Evolutionary conservation across 2,113 vertebrate genomes (phyloP), one percentile per base, ranked within the genome.

Genomic region (Tetraodon nigroviridis): DNA sequence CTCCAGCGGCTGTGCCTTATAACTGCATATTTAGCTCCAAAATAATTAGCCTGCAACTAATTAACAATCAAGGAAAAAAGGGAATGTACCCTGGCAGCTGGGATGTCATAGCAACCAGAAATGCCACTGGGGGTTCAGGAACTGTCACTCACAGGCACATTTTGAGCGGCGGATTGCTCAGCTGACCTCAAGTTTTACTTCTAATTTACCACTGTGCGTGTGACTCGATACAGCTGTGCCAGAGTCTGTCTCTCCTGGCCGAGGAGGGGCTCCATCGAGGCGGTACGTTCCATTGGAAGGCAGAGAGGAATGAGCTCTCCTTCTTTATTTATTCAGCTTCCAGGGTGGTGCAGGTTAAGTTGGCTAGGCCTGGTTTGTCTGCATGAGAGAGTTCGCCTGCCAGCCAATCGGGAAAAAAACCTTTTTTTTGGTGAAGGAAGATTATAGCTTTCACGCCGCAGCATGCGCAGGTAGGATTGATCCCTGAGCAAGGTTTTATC

Each of bases 291-390:
- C 61, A 55, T 67, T 64, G 53, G 68, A 67, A 46, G 6, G n/a
- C n/a, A 16, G 32, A 52, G 41, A 52, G n/a, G 50, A 1, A 72
- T 56, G 66, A 81, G 70, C 55, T 53, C 19, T 60, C n/a, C 51
- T 76, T 47, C 18, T 71, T 84, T 64, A 78, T 82, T 79, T 72
- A 81, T 78, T 78, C 75, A 74, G 71, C 75, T 73, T 68, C 75
- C 61, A 83, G 79, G 71, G 67, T 17, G 15, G 44, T 79, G 69
- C 56, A 74, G 71, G 60, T 74, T 46, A 61, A 52, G 40, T 80
- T 80, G 79, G 76, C 64, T 67, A 63, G 58, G 17, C 22, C 55
- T 69, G 67, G 75, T 83, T 72, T 66, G 62, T 67, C 63, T 69
- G 65, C 19, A 51, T 52, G 45, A 60, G 65, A 60, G 65, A 69